Percentiles rank a stretch among this genome's conserved stretches.
Evolutionary conservation across 1,140 invertebrate genomes (phyloP).

Genomic region (Drosophila tristis): DNA sequence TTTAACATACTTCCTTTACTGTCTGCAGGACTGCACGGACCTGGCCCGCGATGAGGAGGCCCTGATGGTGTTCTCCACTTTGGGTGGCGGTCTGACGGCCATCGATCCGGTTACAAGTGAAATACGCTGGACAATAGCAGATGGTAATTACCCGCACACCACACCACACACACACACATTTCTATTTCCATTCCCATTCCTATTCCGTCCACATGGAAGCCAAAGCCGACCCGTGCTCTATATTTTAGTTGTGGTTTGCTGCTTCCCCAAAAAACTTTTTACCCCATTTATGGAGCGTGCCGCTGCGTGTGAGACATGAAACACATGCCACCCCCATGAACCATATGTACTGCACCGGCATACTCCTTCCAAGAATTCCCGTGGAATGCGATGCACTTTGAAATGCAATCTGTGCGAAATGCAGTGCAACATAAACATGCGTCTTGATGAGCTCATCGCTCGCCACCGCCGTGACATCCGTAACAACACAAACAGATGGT

Average conservation of each 20-base stretch:
- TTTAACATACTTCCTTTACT: conserved; percentile 10
- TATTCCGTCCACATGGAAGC: conserved; percentile 1
- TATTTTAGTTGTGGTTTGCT: too few species aligned
- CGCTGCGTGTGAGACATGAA: conserved; percentile 9
- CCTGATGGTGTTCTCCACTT: conserved; percentile 93
- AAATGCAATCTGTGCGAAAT: conserved; percentile 23
- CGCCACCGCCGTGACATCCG: too few species aligned
- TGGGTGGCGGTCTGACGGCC: conserved; percentile 95
- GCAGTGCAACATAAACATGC: conserved; percentile 39
- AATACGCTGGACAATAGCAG: conserved; percentile 94
- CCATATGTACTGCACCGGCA: neutral
- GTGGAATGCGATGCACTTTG: conserved; percentile 21
- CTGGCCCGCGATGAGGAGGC: conserved; percentile 89
- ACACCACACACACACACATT: conserved; percentile 2
- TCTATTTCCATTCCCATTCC: conserved; percentile 10
- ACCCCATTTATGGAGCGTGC: conserved; percentile 10
- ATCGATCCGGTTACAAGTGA: conserved; percentile 92
- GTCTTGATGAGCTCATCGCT: conserved; percentile 49
- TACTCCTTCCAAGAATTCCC: too few species aligned
- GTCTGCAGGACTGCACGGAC: conserved; percentile 86
- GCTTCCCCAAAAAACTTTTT: too few species aligned
- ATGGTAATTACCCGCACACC: conserved; percentile 87
- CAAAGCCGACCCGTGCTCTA: too few species aligned
- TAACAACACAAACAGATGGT: conserved; percentile 3
- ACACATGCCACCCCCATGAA: conserved; percentile 21